These are phyloP conservation scores for Patagioenas fasciata DNA, from an alignment of 2,113 vertebrate species.

Conservation along the genomic window DNA sequence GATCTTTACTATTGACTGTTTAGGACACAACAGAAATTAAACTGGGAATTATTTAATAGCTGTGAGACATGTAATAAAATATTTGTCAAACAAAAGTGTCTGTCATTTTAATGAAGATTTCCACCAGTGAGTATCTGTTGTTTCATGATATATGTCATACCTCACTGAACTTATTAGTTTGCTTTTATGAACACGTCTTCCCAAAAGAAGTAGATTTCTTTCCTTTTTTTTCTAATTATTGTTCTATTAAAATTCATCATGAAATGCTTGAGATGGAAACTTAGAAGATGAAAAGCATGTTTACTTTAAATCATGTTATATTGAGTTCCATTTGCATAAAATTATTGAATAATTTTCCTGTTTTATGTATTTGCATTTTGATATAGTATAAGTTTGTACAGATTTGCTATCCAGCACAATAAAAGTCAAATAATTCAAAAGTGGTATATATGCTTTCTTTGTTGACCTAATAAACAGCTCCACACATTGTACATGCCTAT, in stretches of 20 bases:
- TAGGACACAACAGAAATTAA: constrained; percentile 53
- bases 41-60: constrained; percentile 69
- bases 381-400: not conserved
- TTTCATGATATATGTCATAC: constrained; percentile 15
- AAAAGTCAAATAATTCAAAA: constrained; percentile 29
- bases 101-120: constrained; percentile 59
- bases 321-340: not conserved
- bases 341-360: constrained; percentile 13
- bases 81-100: constrained; percentile 43
- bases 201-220: not conserved
- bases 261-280: constrained; percentile 13
- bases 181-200: constrained; percentile 18
- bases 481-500: not conserved
- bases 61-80: constrained; percentile 56
- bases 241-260: constrained; percentile 15
- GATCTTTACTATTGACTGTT: constrained; percentile 27
- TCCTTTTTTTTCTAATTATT: not conserved
- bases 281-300: not conserved
- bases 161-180: constrained; percentile 45
- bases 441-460: not conserved
- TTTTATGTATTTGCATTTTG: not conserved
- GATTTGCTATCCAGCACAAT: not conserved
- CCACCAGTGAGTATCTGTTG: not conserved
- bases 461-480: not conserved
- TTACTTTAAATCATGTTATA: constrained; percentile 32